phyloP scores from a whole-genome alignment of 2,888 invertebrate species.

The Macroteleia sp. region DNA sequence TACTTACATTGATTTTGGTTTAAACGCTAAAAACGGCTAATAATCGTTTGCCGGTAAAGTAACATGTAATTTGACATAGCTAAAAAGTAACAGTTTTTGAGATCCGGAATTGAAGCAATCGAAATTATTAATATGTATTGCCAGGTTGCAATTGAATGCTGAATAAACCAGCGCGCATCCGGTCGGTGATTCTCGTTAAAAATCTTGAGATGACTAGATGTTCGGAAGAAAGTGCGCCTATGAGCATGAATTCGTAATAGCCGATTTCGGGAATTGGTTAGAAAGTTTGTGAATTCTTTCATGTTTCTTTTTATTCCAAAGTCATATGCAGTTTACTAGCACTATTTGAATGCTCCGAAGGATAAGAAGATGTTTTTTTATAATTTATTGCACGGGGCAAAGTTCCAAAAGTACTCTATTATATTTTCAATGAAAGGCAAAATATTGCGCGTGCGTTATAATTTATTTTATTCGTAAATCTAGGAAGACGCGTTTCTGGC shows the following conservation, averaged over 20 bases:
- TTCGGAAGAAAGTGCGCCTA: constrained; percentile 27
- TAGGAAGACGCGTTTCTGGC: not conserved
- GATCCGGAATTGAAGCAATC: too few species aligned
- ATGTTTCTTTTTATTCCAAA: constrained; percentile 29
- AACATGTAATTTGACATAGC: too few species aligned
- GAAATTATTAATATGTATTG: too few species aligned
- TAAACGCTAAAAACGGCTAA: not conserved
- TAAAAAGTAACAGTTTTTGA: too few species aligned
- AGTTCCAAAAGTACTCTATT: constrained; percentile 33
- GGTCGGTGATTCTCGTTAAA: constrained; percentile 13
- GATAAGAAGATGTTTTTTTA: constrained; percentile 36
- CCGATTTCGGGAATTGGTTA: constrained; percentile 54
- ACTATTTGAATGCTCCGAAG: constrained; percentile 34
- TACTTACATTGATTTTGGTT: constrained; percentile 12
- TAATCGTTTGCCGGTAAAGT: too few species aligned
- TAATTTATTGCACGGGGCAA: constrained; percentile 48
- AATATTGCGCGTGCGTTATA: constrained; percentile 29
- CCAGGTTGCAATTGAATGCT: constrained; percentile 23
- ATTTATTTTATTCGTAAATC: constrained; percentile 43
- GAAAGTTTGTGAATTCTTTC: constrained; percentile 49
- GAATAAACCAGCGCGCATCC: constrained; percentile 28
- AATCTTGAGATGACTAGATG: constrained; percentile 22
- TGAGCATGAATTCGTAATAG: constrained; percentile 47
- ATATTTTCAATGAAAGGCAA: constrained; percentile 29
- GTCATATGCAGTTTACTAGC: constrained; percentile 52